A percentile compares a stretch with the other conserved stretches of the same genome.
Conservation (phyloP, 1,140 invertebrate species). For the Caenorhabditis elegans region DNA sequence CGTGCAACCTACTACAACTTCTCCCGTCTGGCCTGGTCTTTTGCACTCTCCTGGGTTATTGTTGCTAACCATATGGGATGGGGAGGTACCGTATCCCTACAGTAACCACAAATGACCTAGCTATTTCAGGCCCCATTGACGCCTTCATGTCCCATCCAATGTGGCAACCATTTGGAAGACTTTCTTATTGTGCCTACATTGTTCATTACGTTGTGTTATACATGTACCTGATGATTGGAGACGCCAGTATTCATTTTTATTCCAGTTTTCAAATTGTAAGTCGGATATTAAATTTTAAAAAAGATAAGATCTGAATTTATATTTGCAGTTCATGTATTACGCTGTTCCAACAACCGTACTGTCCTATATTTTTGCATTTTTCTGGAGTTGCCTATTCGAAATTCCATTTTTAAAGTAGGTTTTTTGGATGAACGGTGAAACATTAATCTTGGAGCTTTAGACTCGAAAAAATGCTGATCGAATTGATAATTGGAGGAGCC, state of each 20-base stretch:
- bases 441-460: not conserved
- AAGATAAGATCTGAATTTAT: not conserved
- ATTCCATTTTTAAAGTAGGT: slow-evolving; percentile 27
- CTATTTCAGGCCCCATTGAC: not conserved
- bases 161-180: slow-evolving; percentile 29
- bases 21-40: not conserved
- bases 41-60: slow-evolving; percentile 17
- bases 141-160: slow-evolving; percentile 20
- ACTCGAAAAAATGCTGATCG: slow-evolving; percentile 3
- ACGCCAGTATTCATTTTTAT: not conserved
- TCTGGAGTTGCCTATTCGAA: slow-evolving; percentile 37
- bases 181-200: slow-evolving; percentile 27
- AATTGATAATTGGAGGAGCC: not conserved
- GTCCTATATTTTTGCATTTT: slow-evolving; percentile 25
- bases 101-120: no score
- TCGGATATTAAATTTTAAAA: no score
- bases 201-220: slow-evolving; percentile 2
- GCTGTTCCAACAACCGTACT: not conserved
- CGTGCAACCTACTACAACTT: slow-evolving; percentile 24
- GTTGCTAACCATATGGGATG: slow-evolving; percentile 32
- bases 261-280: slow-evolving; percentile 15
- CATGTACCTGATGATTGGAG: not conserved
- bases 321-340: slow-evolving; percentile 36
- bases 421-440: not conserved
- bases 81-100: slow-evolving; percentile 36